Evolutionary conservation across 2,113 vertebrate genomes (phyloP).

Genomic region (Herpetotheres cachinnans): DNA sequence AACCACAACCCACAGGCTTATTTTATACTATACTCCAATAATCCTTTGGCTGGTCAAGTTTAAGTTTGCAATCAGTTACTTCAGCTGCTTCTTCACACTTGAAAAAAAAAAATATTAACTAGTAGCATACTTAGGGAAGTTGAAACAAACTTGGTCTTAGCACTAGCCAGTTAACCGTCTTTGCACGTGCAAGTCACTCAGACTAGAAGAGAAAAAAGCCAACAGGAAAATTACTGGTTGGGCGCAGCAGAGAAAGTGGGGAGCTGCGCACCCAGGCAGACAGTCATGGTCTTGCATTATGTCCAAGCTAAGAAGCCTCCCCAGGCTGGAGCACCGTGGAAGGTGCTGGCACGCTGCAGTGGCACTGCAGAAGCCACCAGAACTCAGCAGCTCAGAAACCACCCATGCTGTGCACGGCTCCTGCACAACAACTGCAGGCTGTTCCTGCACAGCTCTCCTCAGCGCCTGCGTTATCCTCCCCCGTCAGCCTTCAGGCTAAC

Average conservation of each 20-base stretch:
- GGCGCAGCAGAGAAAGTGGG: neutral
- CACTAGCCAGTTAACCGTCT: neutral
- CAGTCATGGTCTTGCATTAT: neutral
- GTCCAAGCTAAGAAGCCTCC: neutral
- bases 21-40: neutral
- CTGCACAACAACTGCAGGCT: neutral
- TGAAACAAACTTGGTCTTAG: neutral
- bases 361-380: neutral
- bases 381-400: neutral
- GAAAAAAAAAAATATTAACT: neutral
- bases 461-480: neutral
- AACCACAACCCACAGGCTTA: neutral
- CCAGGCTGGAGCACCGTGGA: neutral
- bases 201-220: neutral
- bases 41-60: neutral
- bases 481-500: neutral
- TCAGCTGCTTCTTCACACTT: neutral
- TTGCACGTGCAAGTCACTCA: neutral
- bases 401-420: rapidly evolving
- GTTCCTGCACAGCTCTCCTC: neutral
- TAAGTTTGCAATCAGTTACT: neutral
- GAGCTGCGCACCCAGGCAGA: neutral
- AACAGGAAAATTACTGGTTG: neutral
- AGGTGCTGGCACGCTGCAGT: neutral
- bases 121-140: neutral